phyloP scores from a whole-genome alignment of 2,797 vertebrate genomes.

The Spinus olivaceus region DNA sequence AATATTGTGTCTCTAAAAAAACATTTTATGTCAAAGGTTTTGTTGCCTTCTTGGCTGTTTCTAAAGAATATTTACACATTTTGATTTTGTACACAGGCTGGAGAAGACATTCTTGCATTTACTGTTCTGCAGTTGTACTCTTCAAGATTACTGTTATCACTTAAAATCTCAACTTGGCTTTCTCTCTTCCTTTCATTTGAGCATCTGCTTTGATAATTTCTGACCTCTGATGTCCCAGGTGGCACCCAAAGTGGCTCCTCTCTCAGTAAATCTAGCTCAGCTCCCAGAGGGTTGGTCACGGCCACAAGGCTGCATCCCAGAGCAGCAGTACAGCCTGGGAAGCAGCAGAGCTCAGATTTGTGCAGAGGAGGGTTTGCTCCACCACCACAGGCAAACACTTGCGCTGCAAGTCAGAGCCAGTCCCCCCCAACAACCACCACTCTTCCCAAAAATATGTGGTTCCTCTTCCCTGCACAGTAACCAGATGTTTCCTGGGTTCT shows the following conservation, averaged over 20 bases:
- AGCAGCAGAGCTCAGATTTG: fast-evolving
- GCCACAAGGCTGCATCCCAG: not conserved
- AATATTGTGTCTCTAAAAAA: not conserved
- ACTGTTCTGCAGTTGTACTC: not conserved
- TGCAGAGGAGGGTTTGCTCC: fast-evolving
- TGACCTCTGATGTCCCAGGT: not conserved
- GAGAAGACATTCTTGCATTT: not conserved
- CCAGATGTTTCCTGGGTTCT: not conserved
- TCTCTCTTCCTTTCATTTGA: not conserved
- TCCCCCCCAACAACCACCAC: fast-evolving
- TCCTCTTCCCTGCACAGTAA: not conserved
- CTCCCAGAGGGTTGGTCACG: not conserved
- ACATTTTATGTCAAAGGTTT: not conserved
- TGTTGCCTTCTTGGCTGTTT: not conserved
- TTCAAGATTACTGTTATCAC: not conserved
- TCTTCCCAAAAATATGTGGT: fast-evolving
- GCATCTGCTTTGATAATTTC: not conserved
- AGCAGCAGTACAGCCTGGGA: not conserved
- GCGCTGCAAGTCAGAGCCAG: not conserved
- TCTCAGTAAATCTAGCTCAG: not conserved
- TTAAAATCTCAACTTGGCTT: not conserved
- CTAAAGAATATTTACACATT: not conserved
- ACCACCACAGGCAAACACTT: not conserved
- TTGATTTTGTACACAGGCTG: not conserved
- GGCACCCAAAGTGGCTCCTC: fast-evolving